These are phyloP conservation scores for Malacoraja senta DNA, from an alignment of 2,797 vertebrate genomes.

Conservation along the genomic window DNA sequence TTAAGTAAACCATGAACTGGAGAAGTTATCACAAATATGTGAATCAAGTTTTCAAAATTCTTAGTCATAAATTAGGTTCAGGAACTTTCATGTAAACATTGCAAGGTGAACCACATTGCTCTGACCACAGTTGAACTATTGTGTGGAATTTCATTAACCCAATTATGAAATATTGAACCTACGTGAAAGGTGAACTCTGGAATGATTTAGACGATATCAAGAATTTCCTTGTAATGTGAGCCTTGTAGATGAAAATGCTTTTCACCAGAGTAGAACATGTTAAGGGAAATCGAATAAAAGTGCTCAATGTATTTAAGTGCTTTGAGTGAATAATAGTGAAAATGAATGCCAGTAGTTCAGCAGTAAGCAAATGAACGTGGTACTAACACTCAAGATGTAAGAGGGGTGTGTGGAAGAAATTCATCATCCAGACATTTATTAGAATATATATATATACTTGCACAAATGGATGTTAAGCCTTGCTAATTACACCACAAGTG, in stretches of 20 bases:
- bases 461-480: background rate
- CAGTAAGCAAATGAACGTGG: background rate
- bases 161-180: background rate
- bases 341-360: background rate
- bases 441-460: background rate
- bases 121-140: background rate
- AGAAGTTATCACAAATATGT: background rate
- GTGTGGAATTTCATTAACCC: background rate
- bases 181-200: background rate
- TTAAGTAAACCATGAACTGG: background rate
- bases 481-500: background rate
- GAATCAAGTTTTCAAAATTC: background rate
- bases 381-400: background rate
- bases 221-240: background rate
- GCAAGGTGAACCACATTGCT: background rate
- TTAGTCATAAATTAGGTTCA: background rate
- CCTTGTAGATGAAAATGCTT: background rate
- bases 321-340: background rate
- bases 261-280: background rate
- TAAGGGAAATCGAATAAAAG: background rate
- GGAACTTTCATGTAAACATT: background rate
- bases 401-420: background rate
- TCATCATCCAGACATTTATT: background rate
- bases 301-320: background rate
- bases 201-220: background rate